Evolutionary conservation across 2,888 invertebrate species (phyloP), one percentile per base, ranked within the genome.

Genomic region (Pheosia tremula): DNA sequence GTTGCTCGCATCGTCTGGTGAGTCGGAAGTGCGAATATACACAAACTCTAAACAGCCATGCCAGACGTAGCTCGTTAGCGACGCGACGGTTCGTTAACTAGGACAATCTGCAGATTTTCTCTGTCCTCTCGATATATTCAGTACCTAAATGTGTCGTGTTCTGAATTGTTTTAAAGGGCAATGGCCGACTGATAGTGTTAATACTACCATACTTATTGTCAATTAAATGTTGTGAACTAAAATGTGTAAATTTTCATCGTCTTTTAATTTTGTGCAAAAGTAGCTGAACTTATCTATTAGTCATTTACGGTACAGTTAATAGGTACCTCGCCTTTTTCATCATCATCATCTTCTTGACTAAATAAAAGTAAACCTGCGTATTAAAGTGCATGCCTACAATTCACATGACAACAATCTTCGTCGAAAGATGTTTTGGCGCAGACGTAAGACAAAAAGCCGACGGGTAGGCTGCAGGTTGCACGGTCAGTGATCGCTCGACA

Each of bases 401-500:
- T 41, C 6, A 41, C 8, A 8, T 41, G 5, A 41, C 41, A 41
- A 47, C 11, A 47, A 47, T 47, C 47, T n/a, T 47, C 5, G n/a
- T 11, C 4, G 7, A 47, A 47, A 47, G n/a, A 47, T n/a, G 47
- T 47, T 4, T 9, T n/a, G 4, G 53, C 52, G 54, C 39, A 55
- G 39, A 55, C 55, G 55, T 3, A 38, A 3, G 39, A 39, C 13
- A 55, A 55, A 55, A 55, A 55, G 55, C n/a, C 6, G 8, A 13
- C 24, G 10, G 5, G 41, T 41, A 39, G 41, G 24, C n/a, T 55
- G 24, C 56, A 41, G 43, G 36, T 24, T 45, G 56, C 45, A 56
- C 45, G 56, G 45, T 56, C 56, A 45, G 7, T 56, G 56, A 43
- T 56, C 56, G 45, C 56, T n/a, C 56, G 56, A 43, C 45, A 56